Conservation (phyloP, 2,797 vertebrate genomes). For the Champsocephalus gunnari region DNA sequence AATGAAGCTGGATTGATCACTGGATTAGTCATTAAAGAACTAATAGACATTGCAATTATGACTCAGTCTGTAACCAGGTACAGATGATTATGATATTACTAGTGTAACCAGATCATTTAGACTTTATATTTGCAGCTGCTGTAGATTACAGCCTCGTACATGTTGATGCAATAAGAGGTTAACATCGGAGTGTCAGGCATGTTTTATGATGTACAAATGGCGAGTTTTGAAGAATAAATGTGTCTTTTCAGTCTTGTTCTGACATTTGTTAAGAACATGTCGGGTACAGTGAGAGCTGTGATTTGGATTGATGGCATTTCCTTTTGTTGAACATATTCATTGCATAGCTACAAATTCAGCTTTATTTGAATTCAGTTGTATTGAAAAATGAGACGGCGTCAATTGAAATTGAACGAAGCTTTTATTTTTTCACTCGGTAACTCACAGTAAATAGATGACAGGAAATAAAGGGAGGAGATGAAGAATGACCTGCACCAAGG, state of each 20-base stretch:
- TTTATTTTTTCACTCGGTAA: neutral
- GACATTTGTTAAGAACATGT: neutral
- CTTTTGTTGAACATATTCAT: neutral
- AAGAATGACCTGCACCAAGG: neutral
- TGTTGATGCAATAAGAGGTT: neutral
- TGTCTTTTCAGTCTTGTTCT: neutral
- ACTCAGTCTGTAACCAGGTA: conserved; percentile 17
- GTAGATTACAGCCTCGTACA: neutral
- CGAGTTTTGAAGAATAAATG: neutral
- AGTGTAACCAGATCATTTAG: conserved; percentile 1
- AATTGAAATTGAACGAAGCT: neutral
- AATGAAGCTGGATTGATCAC: conserved; percentile 35
- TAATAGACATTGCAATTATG: neutral
- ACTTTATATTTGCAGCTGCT: neutral
- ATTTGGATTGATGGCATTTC: neutral
- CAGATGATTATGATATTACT: neutral
- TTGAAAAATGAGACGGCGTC: neutral
- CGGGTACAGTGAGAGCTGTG: neutral
- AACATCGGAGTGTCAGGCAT: neutral
- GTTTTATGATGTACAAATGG: neutral
- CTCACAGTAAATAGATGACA: neutral
- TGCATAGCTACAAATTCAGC: neutral
- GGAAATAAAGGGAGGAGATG: neutral
- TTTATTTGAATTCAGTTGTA: neutral
- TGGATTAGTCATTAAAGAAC: neutral